Evolutionary conservation across 2,113 vertebrate genomes (phyloP).

Genomic region (Cervus canadensis): DNA sequence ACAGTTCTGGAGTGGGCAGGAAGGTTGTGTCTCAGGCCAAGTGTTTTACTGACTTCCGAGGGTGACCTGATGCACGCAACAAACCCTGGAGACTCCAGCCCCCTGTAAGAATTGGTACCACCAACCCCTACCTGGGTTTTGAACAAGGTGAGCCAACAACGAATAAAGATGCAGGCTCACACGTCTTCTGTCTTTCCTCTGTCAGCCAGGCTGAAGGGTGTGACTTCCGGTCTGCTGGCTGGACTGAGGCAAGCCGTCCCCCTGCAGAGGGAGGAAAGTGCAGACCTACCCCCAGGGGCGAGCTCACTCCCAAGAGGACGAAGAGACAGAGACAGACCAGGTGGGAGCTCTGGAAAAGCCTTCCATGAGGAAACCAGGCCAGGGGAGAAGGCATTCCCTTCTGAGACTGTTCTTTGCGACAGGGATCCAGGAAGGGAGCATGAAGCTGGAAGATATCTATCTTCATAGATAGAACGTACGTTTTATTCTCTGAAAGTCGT

Average conservation of each 20-base stretch:
- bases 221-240: neutral
- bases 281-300: accelerated
- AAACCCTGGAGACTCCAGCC: neutral
- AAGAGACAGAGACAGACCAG: neutral
- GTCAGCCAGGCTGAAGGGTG: neutral
- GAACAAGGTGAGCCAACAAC: neutral
- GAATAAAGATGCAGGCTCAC: neutral
- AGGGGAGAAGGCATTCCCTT: neutral
- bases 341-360: neutral
- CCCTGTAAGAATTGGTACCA: neutral
- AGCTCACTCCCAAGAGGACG: neutral
- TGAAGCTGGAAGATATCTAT: too few species aligned
- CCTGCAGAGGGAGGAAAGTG: accelerated
- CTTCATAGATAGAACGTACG: neutral
- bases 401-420: accelerated
- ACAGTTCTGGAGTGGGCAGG: neutral
- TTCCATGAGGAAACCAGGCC: neutral
- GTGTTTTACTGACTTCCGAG: neutral
- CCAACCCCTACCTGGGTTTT: neutral
- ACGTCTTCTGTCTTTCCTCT: neutral
- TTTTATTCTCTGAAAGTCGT: accelerated
- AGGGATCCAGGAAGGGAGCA: neutral
- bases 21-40: neutral
- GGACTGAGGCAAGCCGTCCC: neutral
- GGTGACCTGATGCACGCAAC: neutral